Conservation (phyloP, 2,888 invertebrate species). For the Cataglyphis livida region DNA sequence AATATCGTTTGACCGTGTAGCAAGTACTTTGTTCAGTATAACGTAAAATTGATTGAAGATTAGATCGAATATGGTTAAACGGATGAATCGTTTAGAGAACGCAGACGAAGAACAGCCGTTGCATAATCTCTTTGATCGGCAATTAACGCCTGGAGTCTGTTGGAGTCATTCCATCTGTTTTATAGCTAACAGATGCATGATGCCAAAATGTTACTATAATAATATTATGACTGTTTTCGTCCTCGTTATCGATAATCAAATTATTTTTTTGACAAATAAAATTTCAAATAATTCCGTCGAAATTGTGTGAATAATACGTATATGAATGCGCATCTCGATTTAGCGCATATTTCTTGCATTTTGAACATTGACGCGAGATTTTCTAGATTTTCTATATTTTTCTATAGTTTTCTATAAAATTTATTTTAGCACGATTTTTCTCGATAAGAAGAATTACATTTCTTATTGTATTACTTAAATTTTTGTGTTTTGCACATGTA, state of each 20-base stretch:
- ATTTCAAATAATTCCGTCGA: neutral
- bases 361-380: neutral
- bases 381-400: neutral
- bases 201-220: constrained; percentile 25
- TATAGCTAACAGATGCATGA: constrained; percentile 14
- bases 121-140: constrained; percentile 76
- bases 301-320: neutral
- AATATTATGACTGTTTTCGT: neutral
- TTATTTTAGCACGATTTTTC: neutral
- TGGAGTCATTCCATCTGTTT: constrained; percentile 28
- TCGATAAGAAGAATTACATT: too few species aligned
- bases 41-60: constrained; percentile 66
- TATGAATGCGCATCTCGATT: neutral
- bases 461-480: neutral
- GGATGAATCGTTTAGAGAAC: constrained; percentile 30
- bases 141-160: constrained; percentile 75
- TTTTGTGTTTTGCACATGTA: neutral
- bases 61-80: constrained; percentile 54
- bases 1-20: constrained; percentile 75
- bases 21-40: constrained; percentile 66
- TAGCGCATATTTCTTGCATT: neutral
- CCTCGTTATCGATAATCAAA: neutral
- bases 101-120: constrained; percentile 47
- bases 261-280: neutral
- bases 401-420: neutral